These are phyloP conservation scores for Etheostoma nigrum DNA, from an alignment of 2,797 vertebrate genomes.

Conservation along the genomic window DNA sequence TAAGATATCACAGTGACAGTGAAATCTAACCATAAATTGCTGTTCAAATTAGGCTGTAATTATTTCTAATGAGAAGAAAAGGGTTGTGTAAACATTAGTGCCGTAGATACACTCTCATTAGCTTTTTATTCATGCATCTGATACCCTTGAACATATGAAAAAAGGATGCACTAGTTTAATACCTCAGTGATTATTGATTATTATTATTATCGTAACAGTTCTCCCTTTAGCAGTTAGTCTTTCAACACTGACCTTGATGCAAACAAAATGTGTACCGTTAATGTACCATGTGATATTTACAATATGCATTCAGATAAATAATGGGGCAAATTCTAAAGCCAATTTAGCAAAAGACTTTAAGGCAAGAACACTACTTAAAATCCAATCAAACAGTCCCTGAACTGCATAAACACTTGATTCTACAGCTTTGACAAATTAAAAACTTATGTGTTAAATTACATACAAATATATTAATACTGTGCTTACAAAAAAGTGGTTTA, in stretches of 20 bases:
- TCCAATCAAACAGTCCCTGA: conserved; percentile 48
- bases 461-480: conserved; percentile 17
- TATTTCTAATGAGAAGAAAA: conserved; percentile 48
- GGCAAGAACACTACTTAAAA: conserved; percentile 27
- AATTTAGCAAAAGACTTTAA: conserved; percentile 23
- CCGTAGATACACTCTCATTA: conserved; percentile 44
- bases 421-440: conserved; percentile 32
- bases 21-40: conserved; percentile 59
- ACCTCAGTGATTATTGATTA: conserved; percentile 27
- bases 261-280: conserved; percentile 23
- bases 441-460: conserved; percentile 20
- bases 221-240: conserved; percentile 36
- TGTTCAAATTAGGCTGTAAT: conserved; percentile 59
- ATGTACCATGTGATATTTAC: conserved; percentile 51
- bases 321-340: conserved; percentile 5
- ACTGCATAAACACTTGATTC: conserved; percentile 19
- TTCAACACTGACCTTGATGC: conserved; percentile 46
- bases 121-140: conserved; percentile 58
- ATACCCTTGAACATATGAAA: conserved; percentile 49
- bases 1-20: conserved; percentile 46
- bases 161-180: conserved; percentile 42
- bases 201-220: conserved; percentile 29
- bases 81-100: conserved; percentile 64
- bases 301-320: conserved; percentile 43
- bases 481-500: conserved; percentile 37